A percentile compares a stretch with the other conserved stretches of the same genome.
These are phyloP conservation scores for Drosophila nigricruria DNA, from an alignment of 2,888 invertebrate species.

Conservation along the genomic window DNA sequence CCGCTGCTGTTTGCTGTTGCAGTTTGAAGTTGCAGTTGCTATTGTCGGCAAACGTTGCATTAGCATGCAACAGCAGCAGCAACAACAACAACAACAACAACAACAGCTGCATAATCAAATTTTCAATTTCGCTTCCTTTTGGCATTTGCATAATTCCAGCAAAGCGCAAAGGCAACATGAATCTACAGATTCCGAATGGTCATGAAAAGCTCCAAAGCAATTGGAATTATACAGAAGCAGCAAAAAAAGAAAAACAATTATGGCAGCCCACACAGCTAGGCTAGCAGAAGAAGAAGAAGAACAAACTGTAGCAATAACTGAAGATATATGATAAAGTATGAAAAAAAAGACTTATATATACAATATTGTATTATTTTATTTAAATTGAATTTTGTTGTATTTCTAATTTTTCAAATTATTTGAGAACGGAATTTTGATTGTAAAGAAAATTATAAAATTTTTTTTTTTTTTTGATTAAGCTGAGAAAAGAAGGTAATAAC, in stretches of 20 bases:
- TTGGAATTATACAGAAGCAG: conserved; percentile 1
- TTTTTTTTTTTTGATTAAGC: no score
- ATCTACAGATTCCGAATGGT: conserved; percentile 13
- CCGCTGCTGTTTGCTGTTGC: conserved; percentile 43
- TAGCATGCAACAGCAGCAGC: conserved; percentile 49
- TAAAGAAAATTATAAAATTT: no score
- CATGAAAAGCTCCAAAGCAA: conserved; percentile 18
- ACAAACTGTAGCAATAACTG: background rate
- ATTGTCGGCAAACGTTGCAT: conserved; percentile 63
- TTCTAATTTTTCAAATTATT: no score
- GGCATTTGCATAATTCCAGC: conserved; percentile 65
- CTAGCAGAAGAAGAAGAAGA: background rate
- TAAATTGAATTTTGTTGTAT: no score
- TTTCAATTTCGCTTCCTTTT: conserved; percentile 50
- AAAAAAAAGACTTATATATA: no score
- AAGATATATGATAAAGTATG: background rate
- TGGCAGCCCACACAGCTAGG: conserved; percentile 9
- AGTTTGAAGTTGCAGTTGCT: conserved; percentile 34
- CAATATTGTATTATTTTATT: no score
- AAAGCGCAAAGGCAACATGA: conserved; percentile 14
- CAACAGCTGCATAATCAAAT: conserved; percentile 60
- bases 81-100: conserved; percentile 27
- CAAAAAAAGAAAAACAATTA: conserved; percentile 3
- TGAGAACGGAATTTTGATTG: no score
- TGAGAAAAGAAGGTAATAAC: no score